Conservation (phyloP, 1,140 invertebrate species). For the Trichonephila clavata region DNA sequence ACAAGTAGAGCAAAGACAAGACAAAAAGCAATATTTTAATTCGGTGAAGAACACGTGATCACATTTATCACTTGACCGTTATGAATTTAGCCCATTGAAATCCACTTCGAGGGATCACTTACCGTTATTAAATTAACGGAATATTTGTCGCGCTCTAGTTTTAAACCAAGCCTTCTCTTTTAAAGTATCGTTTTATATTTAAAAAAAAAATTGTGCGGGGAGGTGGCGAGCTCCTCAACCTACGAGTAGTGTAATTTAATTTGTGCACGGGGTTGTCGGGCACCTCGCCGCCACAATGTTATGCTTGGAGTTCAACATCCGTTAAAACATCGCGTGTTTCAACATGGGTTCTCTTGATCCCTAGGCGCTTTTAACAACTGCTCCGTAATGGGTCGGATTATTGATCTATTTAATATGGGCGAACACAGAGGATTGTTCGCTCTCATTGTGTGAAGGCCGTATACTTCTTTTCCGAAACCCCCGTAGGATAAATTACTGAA, state of each 20-base stretch:
- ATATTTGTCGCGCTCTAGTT: too few relatives aligned
- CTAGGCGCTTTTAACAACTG: constrained; percentile 43
- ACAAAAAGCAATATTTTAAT: too few relatives aligned
- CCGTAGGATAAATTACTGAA: constrained; percentile 37
- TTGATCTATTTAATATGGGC: constrained; percentile 51
- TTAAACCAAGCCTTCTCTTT: too few relatives aligned
- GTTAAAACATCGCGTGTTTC: constrained; percentile 40
- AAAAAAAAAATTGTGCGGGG: background rate
- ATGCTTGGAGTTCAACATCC: constrained; percentile 43
- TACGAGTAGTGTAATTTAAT: background rate
- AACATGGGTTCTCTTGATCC: background rate
- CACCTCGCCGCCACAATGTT: constrained; percentile 6
- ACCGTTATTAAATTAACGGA: too few relatives aligned
- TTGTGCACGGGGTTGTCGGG: background rate
- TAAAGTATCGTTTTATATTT: too few relatives aligned
- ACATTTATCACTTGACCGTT: too few relatives aligned
- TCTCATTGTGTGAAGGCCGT: constrained; percentile 2
- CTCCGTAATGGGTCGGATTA: constrained; percentile 28
- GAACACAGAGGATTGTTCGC: constrained; percentile 15
- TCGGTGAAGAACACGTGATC: too few relatives aligned
- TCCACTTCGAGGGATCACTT: too few relatives aligned
- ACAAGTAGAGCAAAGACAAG: too few relatives aligned
- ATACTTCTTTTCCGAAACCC: constrained; percentile 5
- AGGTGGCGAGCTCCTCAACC: background rate
- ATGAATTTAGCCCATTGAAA: too few relatives aligned